Percentiles rank a stretch among this genome's conserved stretches.
These are phyloP conservation scores for Cassiopea xamachana DNA, from an alignment of 30 jellyfish, hydroid and myxozoan genomes.

Conservation along the genomic window DNA sequence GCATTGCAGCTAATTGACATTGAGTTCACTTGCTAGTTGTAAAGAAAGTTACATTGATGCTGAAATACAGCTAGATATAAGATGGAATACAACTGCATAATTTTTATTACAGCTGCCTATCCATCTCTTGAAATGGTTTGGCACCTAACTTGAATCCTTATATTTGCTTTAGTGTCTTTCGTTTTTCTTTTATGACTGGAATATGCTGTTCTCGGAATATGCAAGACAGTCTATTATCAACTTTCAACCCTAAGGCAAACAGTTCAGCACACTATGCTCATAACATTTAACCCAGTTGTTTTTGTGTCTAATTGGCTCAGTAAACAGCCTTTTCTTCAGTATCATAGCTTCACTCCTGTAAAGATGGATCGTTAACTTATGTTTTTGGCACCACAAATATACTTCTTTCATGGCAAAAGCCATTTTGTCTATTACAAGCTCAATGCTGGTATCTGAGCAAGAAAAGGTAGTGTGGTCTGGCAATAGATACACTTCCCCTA, in stretches of 20 bases:
- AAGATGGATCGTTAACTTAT: constrained; percentile 25
- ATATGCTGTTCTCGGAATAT: constrained; percentile 9
- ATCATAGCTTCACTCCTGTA: constrained; percentile 42
- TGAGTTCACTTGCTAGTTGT: too few relatives aligned
- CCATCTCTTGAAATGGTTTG: too few relatives aligned
- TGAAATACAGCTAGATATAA: too few relatives aligned
- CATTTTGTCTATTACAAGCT: constrained; percentile 10
- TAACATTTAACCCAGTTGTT: constrained; percentile 17
- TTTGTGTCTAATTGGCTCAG: constrained; percentile 61
- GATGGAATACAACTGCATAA: too few relatives aligned
- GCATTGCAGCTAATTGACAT: too few relatives aligned
- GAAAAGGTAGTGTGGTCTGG: constrained; percentile 51
- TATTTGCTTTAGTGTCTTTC: too few relatives aligned
- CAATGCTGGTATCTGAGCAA: constrained; percentile 8
- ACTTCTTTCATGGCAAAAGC: constrained; percentile 3
- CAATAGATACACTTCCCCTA: constrained; percentile 16
- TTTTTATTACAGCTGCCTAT: too few relatives aligned
- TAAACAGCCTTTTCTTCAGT: constrained; percentile 35
- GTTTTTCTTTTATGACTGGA: background rate
- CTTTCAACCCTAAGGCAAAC: constrained; percentile 30
- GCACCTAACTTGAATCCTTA: too few relatives aligned
- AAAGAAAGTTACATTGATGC: too few relatives aligned
- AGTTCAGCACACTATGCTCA: constrained; percentile 21
- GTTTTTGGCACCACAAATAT: constrained; percentile 8
- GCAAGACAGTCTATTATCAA: constrained; percentile 32